Evolutionary conservation across 2,888 invertebrate genomes (phyloP).

Genomic region (Liposcelis brunnea): DNA sequence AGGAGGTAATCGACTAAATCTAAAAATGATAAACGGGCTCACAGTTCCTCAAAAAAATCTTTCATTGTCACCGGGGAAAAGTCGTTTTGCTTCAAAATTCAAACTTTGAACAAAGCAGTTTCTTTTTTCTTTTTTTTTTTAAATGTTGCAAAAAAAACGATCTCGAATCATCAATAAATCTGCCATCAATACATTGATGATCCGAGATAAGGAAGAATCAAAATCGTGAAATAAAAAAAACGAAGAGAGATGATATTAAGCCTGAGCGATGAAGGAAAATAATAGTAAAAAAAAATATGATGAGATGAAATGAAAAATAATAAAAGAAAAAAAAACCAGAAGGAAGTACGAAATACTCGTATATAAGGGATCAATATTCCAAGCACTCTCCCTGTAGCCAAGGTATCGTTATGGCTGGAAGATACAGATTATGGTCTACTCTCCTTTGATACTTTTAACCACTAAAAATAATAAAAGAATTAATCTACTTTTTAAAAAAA

Average conservation of each 20-base stretch:
- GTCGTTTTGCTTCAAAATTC: no score
- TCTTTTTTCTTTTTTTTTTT: no score
- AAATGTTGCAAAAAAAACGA: no score
- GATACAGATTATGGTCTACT: constrained; percentile 1
- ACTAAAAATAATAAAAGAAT: not conserved
- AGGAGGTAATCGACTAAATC: no score
- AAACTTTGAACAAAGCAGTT: not conserved
- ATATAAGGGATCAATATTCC: constrained; percentile 12
- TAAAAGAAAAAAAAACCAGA: constrained; percentile 13
- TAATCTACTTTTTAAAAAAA: no score
- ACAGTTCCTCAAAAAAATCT: no score
- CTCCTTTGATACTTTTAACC: constrained; percentile 1
- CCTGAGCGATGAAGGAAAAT: constrained; percentile 1
- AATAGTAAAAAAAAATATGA: constrained; percentile 12
- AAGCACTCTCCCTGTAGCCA: constrained; percentile 7
- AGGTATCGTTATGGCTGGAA: constrained; percentile 7
- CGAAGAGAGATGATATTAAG: not conserved
- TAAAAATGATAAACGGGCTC: no score
- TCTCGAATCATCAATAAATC: not conserved
- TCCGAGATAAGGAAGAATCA: not conserved
- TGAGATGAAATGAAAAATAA: constrained; percentile 13
- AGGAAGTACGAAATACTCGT: constrained; percentile 9
- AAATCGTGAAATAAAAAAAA: constrained; percentile 2
- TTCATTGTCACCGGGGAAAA: no score
- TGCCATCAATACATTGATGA: constrained; percentile 1